Conservation (phyloP, 2,888 invertebrate genomes). For the Calliopum simillimum region DNA sequence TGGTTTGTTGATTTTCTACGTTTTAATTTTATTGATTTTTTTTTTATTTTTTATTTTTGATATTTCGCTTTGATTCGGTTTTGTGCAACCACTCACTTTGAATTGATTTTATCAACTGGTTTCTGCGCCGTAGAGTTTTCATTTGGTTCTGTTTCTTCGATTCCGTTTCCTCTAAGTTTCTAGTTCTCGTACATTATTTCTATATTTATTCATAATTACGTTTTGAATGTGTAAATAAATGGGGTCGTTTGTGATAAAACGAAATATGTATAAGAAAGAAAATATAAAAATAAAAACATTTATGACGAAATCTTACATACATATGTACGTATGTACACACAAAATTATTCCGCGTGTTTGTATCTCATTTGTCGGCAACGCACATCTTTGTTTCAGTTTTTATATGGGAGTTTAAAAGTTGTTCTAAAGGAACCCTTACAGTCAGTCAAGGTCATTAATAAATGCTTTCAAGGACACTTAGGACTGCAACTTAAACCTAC, state of each 20-base stretch:
- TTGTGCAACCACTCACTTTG: slow-evolving; percentile 12
- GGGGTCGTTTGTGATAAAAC: slow-evolving; percentile 23
- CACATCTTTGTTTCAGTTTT: background rate
- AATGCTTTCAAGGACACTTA: too few species aligned
- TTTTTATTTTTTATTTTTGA: background rate
- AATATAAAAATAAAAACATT: too few species aligned
- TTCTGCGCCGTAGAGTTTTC: background rate
- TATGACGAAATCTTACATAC: background rate
- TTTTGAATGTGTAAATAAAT: slow-evolving; percentile 19
- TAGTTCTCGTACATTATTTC: background rate
- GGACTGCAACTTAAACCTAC: too few species aligned
- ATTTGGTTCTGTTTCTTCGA: background rate
- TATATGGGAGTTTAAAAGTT: too few species aligned
- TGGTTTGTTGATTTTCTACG: background rate
- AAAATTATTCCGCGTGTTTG: background rate
- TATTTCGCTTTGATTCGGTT: background rate
- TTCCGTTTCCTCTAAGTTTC: background rate
- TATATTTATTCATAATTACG: slow-evolving; percentile 12
- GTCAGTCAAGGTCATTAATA: too few species aligned
- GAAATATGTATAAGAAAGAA: background rate
- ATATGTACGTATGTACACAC: background rate
- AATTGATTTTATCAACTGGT: slow-evolving; percentile 27
- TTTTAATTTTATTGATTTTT: slow-evolving; percentile 20
- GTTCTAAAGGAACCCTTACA: too few species aligned
- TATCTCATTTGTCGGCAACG: background rate